Base-by-base conservation (phyloP, 2,888 invertebrate genomes). In the Odontocerum albicorne region DNA sequence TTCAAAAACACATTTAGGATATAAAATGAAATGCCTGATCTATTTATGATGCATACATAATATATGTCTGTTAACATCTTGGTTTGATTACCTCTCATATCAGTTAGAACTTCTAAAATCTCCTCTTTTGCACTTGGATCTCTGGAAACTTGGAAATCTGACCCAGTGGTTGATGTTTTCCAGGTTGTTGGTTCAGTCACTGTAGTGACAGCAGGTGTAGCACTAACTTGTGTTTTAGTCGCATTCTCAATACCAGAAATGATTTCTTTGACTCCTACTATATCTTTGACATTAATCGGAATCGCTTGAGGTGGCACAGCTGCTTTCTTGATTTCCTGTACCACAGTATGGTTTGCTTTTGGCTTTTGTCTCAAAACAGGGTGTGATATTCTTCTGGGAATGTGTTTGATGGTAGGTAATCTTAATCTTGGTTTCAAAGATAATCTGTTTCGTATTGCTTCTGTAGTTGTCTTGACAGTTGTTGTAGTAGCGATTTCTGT, bases 21-120 rank as follows among this genome's bases (percentile, higher is more conserved):
- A n/a, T n/a, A n/a, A n/a, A n/a, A n/a, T n/a, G n/a, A n/a, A n/a
- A n/a, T n/a, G n/a, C n/a, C n/a, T n/a, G n/a, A n/a, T n/a, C n/a
- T n/a, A n/a, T n/a, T n/a, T n/a, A n/a, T n/a, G n/a, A n/a, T n/a
- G n/a, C n/a, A n/a, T n/a, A n/a, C n/a, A n/a, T n/a, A n/a, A n/a
- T n/a, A n/a, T n/a, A n/a, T n/a, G n/a, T n/a, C n/a, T n/a, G n/a
- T n/a, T n/a, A n/a, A 35, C 35, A 35, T n/a, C 21, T 3, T 43
- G 16, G 15, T 42, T 16, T 33, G 36, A 19, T 70, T 71, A 70
- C 79, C 74, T 45, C 71, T 68, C 7, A 79, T 79, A 67, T 87
- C 86, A 63, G 81, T 81, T 13, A 87, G 72, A 22, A 87, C 77
- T 70, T 87, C 86, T 65, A 85, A 76, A 40, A 87, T 81, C 73